Base-by-base conservation (phyloP, 2,888 invertebrate genomes). In the Hydrotaea diabolus region DNA sequence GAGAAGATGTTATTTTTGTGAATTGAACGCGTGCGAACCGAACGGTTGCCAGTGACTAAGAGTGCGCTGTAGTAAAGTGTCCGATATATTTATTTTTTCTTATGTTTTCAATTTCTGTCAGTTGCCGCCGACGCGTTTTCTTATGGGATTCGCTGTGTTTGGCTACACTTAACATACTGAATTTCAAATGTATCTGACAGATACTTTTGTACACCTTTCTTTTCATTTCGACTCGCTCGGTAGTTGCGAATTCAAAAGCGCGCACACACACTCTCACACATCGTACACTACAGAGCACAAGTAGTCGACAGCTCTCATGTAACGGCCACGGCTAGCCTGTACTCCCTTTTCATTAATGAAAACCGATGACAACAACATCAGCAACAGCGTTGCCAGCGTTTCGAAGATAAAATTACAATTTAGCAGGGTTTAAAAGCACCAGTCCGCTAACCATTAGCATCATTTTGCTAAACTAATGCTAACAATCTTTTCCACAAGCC, bases 141-240 rank as follows among this genome's bases (percentile, higher is more conserved):
- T 62, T 31, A 62, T 62, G 43, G 69, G 43, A 69, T 64, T 64
- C 76, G 69, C 69, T 81, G 69, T 81, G 84, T 76, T 83, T 83
- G 84, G 76, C 85, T 84, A 74, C 75, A 80, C 83, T 85, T 72
- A 85, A 72, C 46, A 43, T 43, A 69, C 46, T 46, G 69, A 69
- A 31, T 4, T 31, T n/a, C 75, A 81, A 77, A 19, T 79, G 83
- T 85, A 87, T 87, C 86, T 86, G 83, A 36, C 84, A 86, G 86
- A 87, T 86, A 87, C 82, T 84, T 77, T 49, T 49, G 74, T 79
- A 17, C 79, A 86, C 82, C 82, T 85, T 81, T 81, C 80, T 80
- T 69, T 69, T n/a, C 39, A 43, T 26, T 59, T 62, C 62, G 62
- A 3, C 15, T 62, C 62, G 62, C n/a, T 62, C 62, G 31, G 31